Evolutionary conservation across 2,888 invertebrate species (phyloP).

Genomic region (Brachypterus glaber): DNA sequence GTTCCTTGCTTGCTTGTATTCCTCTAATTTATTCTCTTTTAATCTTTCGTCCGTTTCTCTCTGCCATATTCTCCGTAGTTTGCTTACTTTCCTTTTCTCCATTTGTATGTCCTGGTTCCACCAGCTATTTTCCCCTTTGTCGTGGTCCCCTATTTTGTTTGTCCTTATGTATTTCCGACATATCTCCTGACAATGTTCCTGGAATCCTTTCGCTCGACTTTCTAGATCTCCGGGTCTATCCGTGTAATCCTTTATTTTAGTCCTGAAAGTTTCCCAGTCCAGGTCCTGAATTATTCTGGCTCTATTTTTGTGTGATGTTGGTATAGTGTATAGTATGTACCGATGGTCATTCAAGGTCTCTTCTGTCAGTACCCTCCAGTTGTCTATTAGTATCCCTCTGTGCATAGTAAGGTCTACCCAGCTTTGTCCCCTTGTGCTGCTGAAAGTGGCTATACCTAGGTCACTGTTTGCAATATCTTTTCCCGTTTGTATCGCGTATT

Average conservation of each 20-base stretch:
- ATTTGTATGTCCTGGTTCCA: neutral
- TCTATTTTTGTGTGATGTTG: neutral
- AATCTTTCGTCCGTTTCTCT: conserved; percentile 4
- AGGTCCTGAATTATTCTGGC: neutral
- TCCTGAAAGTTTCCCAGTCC: neutral
- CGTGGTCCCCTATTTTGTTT: no score
- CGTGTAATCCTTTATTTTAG: neutral
- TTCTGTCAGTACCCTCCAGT: neutral
- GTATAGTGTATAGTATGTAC: neutral
- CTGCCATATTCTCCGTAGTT: neutral
- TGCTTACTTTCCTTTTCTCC: conserved; percentile 2
- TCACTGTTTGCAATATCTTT: conserved; percentile 11
- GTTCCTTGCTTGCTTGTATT: neutral
- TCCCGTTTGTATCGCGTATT: conserved; percentile 7
- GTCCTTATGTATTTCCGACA: neutral
- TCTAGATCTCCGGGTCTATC: neutral
- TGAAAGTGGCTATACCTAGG: conserved; percentile 13
- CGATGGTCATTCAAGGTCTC: neutral
- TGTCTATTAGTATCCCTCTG: conserved; percentile 3
- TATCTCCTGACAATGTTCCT: neutral
- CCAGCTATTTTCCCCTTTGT: no score
- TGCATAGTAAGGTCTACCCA: conserved; percentile 18
- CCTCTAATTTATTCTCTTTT: neutral
- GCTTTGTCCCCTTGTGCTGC: conserved; percentile 13
- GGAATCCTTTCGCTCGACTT: neutral